Evolutionary conservation across 2,797 vertebrate genomes (phyloP).

Genomic region (Macroramphosus scolopax): DNA sequence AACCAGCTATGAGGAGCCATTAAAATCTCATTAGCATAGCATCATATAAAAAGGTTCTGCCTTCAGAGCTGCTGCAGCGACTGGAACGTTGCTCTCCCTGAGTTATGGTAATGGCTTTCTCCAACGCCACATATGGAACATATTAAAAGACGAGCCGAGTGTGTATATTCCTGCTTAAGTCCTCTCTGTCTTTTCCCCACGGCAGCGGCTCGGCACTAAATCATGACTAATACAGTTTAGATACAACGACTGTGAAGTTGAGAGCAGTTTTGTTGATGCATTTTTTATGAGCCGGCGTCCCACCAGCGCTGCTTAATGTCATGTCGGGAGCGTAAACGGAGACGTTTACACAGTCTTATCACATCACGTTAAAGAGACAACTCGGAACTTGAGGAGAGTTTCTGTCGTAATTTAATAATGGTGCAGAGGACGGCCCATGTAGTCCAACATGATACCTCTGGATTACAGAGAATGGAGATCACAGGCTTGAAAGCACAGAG

Average conservation of each 20-base stretch:
- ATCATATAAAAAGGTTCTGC: constrained; percentile 31
- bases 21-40: constrained; percentile 56
- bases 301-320: constrained; percentile 26
- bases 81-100: constrained; percentile 17
- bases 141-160: constrained; percentile 47
- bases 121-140: constrained; percentile 61
- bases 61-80: constrained; percentile 34
- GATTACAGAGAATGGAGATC: neutral
- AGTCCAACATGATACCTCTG: neutral
- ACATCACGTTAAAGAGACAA: constrained; percentile 6
- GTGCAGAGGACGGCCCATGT: neutral
- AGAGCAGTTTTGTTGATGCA: constrained; percentile 21
- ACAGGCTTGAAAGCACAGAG: neutral
- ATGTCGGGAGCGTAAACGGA: constrained; percentile 25
- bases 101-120: constrained; percentile 44
- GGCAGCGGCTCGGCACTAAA: constrained; percentile 44
- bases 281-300: constrained; percentile 15
- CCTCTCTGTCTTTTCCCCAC: constrained; percentile 57
- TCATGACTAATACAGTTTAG: constrained; percentile 48
- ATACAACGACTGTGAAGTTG: constrained; percentile 42
- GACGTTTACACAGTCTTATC: constrained; percentile 31
- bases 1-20: constrained; percentile 36
- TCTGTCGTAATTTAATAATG: neutral
- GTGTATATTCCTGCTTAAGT: constrained; percentile 37
- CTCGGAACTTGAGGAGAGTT: neutral